A percentile compares a stretch with the other conserved stretches of the same genome.
phyloP scores from a whole-genome alignment of 2,888 invertebrate species.

The Drosophila helvetica region DNA sequence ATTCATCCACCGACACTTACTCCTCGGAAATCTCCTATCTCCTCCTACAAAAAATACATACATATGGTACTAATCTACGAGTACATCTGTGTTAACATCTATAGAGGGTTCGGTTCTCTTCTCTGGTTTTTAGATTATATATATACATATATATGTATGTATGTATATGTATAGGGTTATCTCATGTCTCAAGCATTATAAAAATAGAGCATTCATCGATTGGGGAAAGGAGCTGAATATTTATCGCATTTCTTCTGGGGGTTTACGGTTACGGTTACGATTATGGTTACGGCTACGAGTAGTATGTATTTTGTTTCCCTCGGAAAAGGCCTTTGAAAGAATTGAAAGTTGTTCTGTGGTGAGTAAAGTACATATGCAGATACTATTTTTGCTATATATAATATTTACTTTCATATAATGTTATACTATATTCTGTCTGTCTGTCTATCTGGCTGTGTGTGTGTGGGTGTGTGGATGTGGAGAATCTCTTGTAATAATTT shows the following conservation, averaged over 20 bases:
- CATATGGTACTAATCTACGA: background rate
- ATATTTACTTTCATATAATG: background rate
- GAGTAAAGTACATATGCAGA: slow-evolving; percentile 1
- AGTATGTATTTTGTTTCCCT: slow-evolving; percentile 21
- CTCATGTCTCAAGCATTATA: slow-evolving; percentile 39
- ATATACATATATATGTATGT: slow-evolving; percentile 6
- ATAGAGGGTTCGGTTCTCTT: slow-evolving; percentile 1
- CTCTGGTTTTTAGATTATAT: slow-evolving; percentile 36
- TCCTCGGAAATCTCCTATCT: background rate
- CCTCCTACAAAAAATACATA: background rate
- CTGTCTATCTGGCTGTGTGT: slow-evolving; percentile 10
- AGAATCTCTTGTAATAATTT: slow-evolving; percentile 34
- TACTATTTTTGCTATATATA: no score
- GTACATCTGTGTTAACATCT: background rate
- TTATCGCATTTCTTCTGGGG: slow-evolving; percentile 4
- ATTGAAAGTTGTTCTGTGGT: slow-evolving; percentile 48
- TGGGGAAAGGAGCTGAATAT: slow-evolving; percentile 16
- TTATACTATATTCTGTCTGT: background rate
- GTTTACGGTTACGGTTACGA: background rate
- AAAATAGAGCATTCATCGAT: slow-evolving; percentile 46
- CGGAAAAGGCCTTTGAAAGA: slow-evolving; percentile 57
- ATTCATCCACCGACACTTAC: background rate
- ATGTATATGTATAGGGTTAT: slow-evolving; percentile 10
- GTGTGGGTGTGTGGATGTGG: slow-evolving; percentile 8
- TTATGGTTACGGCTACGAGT: background rate